Base-by-base conservation (phyloP, 2,888 invertebrate genomes). In the Crioceris asparagi region DNA sequence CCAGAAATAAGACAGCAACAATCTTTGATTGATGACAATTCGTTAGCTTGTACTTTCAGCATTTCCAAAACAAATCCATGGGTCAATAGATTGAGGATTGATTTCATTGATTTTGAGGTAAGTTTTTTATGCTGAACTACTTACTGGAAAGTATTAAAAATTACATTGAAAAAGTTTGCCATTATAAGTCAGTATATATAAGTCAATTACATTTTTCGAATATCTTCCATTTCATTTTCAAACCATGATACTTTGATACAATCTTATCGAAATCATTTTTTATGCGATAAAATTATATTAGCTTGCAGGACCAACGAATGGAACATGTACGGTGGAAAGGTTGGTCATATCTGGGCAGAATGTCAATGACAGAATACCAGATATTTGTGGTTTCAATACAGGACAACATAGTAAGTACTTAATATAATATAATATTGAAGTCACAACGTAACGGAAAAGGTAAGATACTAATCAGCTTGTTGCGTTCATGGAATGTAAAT, bases 301-400 rank as follows among this genome's bases (percentile, higher is more conserved):
- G 83, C 57, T 83, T 27, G 68, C 72, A 44, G 75, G 77, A 1
- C 83, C 84, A 1, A 73, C 69, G 2, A 70, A 72, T 47, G 84
- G 84, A 1, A 71, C 72, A 14, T 85, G 85, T 48, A 61, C 72
- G 25, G 69, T 74, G 18, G 84, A 85, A 56, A 73, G 78, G 47
- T 74, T 85, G 46, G 67, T 80, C 7, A 68, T 84, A 3, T 72
- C 77, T 0, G 84, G 84, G 2, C 79, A 81, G 53, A 80, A 80
- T 57, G 52, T 68, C 1, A 83, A 83, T 53, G 75, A 70, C 42
- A 59, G 71, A n/a, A 65, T 83, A 40, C 84, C 84, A 0, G 68
- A 74, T 4, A 61, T 85, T 15, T 85, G 85, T 55, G 85, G 85
- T 12, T 73, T 79, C 26, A 84, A 83, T 54, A 75, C 79, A 1